Evolutionary conservation across 2,888 invertebrate genomes (phyloP).

Genomic region (Julus scanicus): DNA sequence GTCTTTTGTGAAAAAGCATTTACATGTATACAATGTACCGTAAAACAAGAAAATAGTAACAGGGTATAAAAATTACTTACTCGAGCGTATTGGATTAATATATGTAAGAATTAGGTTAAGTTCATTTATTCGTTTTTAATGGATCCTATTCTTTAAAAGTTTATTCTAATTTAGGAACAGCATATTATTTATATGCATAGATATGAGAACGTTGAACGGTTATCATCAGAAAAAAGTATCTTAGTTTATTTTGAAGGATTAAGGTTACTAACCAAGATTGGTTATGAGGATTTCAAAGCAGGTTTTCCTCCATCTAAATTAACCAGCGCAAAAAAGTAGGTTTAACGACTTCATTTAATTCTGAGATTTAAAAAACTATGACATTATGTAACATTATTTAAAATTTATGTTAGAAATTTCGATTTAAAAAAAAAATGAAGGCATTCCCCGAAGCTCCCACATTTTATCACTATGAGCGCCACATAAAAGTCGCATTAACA

Average conservation of each 20-base stretch:
- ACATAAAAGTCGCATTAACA: constrained; percentile 43
- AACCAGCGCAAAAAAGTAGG: background rate
- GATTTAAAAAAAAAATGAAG: background rate
- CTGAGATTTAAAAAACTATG: background rate
- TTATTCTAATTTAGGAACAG: too few species aligned
- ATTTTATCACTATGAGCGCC: background rate
- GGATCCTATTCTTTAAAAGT: too few species aligned
- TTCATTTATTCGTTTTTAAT: too few species aligned
- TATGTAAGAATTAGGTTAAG: too few species aligned
- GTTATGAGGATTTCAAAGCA: background rate
- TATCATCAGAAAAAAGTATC: too few species aligned
- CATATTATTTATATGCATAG: too few species aligned
- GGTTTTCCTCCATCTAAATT: background rate
- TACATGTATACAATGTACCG: background rate
- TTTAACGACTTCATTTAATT: background rate
- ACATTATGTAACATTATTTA: background rate
- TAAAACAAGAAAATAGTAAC: background rate
- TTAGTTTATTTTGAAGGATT: too few species aligned
- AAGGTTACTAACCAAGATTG: background rate
- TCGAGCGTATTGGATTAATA: too few species aligned
- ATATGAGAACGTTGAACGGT: too few species aligned
- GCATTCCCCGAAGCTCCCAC: constrained; percentile 22
- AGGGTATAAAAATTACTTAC: background rate
- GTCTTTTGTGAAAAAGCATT: background rate
- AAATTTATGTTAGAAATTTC: background rate